A percentile compares a stretch with the other conserved stretches of the same genome.
Conservation (phyloP, 2,113 vertebrate species). For the Eira barbara region DNA sequence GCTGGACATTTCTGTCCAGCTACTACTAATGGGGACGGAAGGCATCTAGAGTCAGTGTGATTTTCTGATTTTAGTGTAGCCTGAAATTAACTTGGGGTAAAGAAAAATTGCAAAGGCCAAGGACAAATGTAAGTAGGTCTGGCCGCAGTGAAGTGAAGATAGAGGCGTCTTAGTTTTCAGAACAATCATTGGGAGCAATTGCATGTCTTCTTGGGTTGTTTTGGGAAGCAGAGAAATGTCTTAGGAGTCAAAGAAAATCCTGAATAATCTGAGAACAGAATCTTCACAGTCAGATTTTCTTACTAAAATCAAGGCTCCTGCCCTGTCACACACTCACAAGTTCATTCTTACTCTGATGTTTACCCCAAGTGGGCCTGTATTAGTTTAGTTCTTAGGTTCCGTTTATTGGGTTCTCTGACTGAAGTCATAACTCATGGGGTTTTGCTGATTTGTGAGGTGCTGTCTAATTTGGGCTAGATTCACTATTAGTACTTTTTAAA, state of each 20-base stretch:
- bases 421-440: neutral
- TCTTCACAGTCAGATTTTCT: neutral
- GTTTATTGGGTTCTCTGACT: neutral
- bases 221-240: neutral
- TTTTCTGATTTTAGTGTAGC: neutral
- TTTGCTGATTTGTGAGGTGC: neutral
- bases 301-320: neutral
- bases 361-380: neutral
- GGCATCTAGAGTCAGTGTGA: neutral
- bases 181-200: neutral
- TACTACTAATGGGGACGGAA: neutral
- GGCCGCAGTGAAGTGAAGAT: neutral
- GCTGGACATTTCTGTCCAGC: neutral
- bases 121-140: neutral
- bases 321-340: accelerated
- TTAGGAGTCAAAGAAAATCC: neutral
- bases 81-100: conserved; percentile 4
- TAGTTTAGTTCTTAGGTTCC: neutral
- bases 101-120: neutral
- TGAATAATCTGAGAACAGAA: neutral
- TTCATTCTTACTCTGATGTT: neutral
- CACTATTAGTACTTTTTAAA: neutral
- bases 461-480: neutral
- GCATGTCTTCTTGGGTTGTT: neutral
- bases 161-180: neutral